Evolutionary conservation across 2,797 vertebrate genomes (phyloP), one percentile per base, ranked within the genome.

Genomic region (Clangula hyemalis): DNA sequence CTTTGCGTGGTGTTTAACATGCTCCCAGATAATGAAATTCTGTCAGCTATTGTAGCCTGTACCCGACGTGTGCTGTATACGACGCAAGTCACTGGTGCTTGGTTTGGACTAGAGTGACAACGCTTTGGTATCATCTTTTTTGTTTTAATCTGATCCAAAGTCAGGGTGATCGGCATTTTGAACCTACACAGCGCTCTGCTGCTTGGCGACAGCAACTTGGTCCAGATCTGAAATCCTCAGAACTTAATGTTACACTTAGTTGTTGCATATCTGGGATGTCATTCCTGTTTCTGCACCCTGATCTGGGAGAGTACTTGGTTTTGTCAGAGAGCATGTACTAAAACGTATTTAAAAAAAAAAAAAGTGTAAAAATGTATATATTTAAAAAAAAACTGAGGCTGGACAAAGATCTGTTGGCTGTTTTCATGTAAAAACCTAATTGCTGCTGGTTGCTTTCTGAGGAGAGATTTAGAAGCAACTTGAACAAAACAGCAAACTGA

Each of bases 151-250:
- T 56, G 60, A 89, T 77, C 57, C 51, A 32, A 16, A 65, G 49
- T 77, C 57, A 65, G 14, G 36, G 41, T 93, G 80, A 71, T 62
- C 75, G 25, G 38, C 61, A 49, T 84, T 87, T 70, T 78, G 75
- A 88, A 93, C 25, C 45, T 72, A 5, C 0, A 0, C 28, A 51
- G 56, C 51, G 47, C 54, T 74, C 22, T 0, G 0, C 36, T 85
- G 77, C 80, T 61, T 76, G 34, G 83, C 70, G 60, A 61, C 74
- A 76, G 54, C 57, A 90, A 95, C 10, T 36, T 87, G 60, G 74
- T 90, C 68, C 39, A 85, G 60, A 85, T 79, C 60, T 0, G 1
- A 64, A 93, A 71, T 90, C 77, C 5, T 61, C 70, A 84, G 73
- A 62, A 80, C 5, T 51, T 65, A 8, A 47, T n/a, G 41, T 21